A percentile compares a stretch with the other conserved stretches of the same genome.
Conservation (phyloP, 2,797 vertebrate genomes). For the Remorina albescens region DNA sequence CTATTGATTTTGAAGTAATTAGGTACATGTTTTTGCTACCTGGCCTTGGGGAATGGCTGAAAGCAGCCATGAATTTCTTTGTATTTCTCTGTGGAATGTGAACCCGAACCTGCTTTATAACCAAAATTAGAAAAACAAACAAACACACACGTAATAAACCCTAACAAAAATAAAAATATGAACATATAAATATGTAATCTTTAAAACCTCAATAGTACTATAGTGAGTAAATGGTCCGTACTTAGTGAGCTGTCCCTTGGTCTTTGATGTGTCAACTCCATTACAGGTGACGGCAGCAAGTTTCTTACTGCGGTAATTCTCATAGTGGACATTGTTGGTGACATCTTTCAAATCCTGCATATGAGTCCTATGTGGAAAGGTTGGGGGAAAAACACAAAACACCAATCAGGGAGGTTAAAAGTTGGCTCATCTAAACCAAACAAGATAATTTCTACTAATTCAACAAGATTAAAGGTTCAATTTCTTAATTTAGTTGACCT, state of each 20-base stretch:
- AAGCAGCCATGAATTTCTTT: too few species aligned
- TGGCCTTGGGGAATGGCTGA: too few species aligned
- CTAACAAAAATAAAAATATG: too few species aligned
- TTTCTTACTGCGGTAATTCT: slow-evolving; percentile 87
- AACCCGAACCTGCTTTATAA: too few species aligned
- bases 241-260: slow-evolving; percentile 86
- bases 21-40: too few species aligned
- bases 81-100: too few species aligned
- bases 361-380: slow-evolving; percentile 76
- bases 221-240: slow-evolving; percentile 50
- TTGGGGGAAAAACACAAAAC: too few species aligned
- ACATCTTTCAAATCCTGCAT: slow-evolving; percentile 88
- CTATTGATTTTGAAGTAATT: too few species aligned
- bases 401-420: neutral
- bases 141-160: too few species aligned
- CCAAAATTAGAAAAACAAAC: too few species aligned
- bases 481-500: neutral
- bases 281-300: slow-evolving; percentile 86
- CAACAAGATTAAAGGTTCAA: neutral
- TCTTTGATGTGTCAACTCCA: slow-evolving; percentile 81
- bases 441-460: neutral
- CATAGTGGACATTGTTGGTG: slow-evolving; percentile 87
- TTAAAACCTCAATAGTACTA: neutral
- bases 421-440: neutral
- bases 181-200: too few species aligned